phyloP scores from a whole-genome alignment of 1,140 invertebrate species.

The Tyrophagus putrescentiae region DNA sequence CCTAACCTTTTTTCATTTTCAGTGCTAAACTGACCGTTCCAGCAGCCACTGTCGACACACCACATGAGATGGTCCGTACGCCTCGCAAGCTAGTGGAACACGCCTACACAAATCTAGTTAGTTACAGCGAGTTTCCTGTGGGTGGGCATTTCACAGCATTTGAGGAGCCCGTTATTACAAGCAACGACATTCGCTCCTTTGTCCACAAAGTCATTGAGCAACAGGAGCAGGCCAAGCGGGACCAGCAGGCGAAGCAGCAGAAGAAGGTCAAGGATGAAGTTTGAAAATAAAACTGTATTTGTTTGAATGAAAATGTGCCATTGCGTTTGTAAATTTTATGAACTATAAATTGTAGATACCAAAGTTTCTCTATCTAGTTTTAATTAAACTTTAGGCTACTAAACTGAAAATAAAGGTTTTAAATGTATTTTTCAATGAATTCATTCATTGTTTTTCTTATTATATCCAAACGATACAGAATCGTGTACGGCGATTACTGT shows the following conservation, averaged over 20 bases:
- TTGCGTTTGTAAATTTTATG: no score
- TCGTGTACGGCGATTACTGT: no score
- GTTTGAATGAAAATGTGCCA: no score
- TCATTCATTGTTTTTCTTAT: no score
- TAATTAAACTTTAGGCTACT: no score
- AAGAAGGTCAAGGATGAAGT: no score
- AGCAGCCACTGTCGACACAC: slow-evolving; percentile 32
- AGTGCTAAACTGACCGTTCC: slow-evolving; percentile 30
- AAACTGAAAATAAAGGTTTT: no score
- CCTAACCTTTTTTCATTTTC: background rate
- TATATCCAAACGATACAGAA: no score
- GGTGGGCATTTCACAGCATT: slow-evolving; percentile 76
- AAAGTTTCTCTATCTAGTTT: no score
- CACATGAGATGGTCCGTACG: slow-evolving; percentile 32
- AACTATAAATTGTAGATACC: no score
- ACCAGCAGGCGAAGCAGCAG: background rate
- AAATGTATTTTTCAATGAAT: no score
- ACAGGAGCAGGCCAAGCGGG: background rate
- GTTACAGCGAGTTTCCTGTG: slow-evolving; percentile 29
- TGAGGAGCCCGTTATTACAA: slow-evolving; percentile 44
- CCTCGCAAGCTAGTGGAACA: slow-evolving; percentile 25
- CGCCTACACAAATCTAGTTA: slow-evolving; percentile 30
- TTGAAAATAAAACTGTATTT: no score
- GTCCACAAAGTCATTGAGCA: slow-evolving; percentile 4
- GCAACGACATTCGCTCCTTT: slow-evolving; percentile 20